Base-by-base conservation (phyloP, 35 echinoderm and acorn worm genomes). In the Ophiothrix spiculata region DNA sequence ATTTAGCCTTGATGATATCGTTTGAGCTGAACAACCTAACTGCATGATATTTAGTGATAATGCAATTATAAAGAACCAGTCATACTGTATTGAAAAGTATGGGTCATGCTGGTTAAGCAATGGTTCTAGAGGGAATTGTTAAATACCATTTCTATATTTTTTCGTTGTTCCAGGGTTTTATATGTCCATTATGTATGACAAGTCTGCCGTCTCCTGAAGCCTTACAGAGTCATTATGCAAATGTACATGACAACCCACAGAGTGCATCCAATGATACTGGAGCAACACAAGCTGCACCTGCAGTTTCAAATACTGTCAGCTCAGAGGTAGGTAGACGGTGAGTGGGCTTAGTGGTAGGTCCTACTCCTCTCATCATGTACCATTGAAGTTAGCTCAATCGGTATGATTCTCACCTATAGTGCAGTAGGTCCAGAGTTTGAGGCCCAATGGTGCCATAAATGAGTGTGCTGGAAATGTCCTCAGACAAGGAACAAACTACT, bases 131-230 rank as follows among this genome's bases (percentile, higher is more conserved):
- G 42, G 42, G 19, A 49, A 49, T 49, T 10, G 6, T 10, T 49
- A 49, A 49, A 49, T 10, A 19, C 19, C 6, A 49, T 19, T 49
- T 49, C 19, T 49, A 49, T 19, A 10, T 49, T 10, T 49, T 49
- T 49, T 19, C 42, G 19, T 49, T 19, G 19, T 49, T 49, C 19
- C 86, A 97, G 94, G 94, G 94, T 39, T 97, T 97, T 75, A 97
- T 97, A 25, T 97, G 94, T 54, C 94, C 94, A 1, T 85, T 75
- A 32, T 97, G 94, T 75, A 97, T 97, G 94, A 75, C 75, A 13
- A 79, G 60, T 36, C 79, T 97, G 36, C 56, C 90, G 36, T 87
- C 94, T 60, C 83, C 94, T 0, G 94, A 97, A 36, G 73, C 88
- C 49, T 80, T 97, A 21, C 90, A 92, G n/a, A 54, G 39, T 16